Evolutionary conservation across 2,888 invertebrate species (phyloP), one percentile per base, ranked within the genome.

Genomic region (Dasysyrphus tricinctus): DNA sequence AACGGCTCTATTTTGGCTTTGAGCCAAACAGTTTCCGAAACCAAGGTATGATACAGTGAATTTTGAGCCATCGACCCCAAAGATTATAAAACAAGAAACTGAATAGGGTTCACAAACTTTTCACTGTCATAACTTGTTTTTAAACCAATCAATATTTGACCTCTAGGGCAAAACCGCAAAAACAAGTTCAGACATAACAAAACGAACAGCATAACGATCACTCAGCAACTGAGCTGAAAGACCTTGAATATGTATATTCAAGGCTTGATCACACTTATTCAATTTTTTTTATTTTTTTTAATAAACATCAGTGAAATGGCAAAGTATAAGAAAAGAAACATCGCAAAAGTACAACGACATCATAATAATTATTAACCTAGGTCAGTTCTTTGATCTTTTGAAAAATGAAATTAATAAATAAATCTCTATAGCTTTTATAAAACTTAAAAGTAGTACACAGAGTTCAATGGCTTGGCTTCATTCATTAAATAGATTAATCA

Each of bases 401-500:
- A 24, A 61, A 61, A 5, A 42, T 39, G 11, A 61, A 7, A 14
- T 7, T 24, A n/a, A 37, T 16, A 57, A 61, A 42, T 24, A 32
- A 32, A 34, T n/a, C 9, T 56, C 32, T 56, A 16, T 19, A 19
- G 12, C 19, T 61, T 24, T 24, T 61, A 12, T 59, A 29, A 12
- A 4, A n/a, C 42, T 9, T 32, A 44, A 8, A 59, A 42, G 42
- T 42, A n/a, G 14, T 44, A 63, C 12, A 32, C n/a, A n/a, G 63
- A 44, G 63, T 63, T 63, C 63, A 63, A 63, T 47, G 42, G 5
- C 63, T 47, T 37, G 9, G 5, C 7, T 32, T 44, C 16, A 32
- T 63, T 44, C 34, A 11, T 34, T 7, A 11, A 19, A 39, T 59
- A 19, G 14, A 63, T 63, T 63, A 63, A 63, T 63, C 44, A 63